Base-by-base conservation (phyloP, 2,113 vertebrate species). In the Micronycteris hirsuta region DNA sequence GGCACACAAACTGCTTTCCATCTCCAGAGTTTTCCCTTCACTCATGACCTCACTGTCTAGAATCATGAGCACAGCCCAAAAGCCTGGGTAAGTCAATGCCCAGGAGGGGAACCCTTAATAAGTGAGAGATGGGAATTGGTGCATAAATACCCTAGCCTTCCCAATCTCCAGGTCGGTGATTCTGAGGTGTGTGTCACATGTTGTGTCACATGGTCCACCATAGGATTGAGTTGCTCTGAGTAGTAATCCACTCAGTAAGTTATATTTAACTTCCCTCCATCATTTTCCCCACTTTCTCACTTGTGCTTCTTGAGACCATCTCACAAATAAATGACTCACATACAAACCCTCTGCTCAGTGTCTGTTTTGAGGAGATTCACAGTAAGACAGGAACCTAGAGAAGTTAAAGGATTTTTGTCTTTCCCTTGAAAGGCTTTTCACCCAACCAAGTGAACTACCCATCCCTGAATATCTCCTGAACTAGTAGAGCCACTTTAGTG, bases 351-450 rank as follows among this genome's bases (percentile, higher is more conserved):
- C 13, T 26, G 70, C 22, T 93, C 43, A 70, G 56, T 15, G 3
- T 94, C 61, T 45, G 22, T 76, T 94, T 71, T 68, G 70, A 89
- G 78, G 45, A 17, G 17, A 92, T 95, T 94, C 68, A 47, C 76
- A 83, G 70, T 43, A 93, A 91, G 31, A 58, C 9, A 89, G 33
- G 54, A 47, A 63, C 17, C 43, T 61, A 86, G 81, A 83, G 61
- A 86, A 68, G 61, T 47, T 54, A 76, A 91, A 63, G 24, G 16
- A 19, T 78, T 89, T 94, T 28, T 82, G 13, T 33, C 45, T 96
- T 91, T 86, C 33, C 38, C 4, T 47, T n/a, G 41, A 38, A 56
- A 83, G 4, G 45, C 4, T 49, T 33, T 63, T 82, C 9, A 2
- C 20, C 20, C 36, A 22, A 15, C 17, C 24, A 45, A 81, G 22